phyloP scores from a whole-genome alignment of 2,797 vertebrate species.

The Eulemur coronatus region DNA sequence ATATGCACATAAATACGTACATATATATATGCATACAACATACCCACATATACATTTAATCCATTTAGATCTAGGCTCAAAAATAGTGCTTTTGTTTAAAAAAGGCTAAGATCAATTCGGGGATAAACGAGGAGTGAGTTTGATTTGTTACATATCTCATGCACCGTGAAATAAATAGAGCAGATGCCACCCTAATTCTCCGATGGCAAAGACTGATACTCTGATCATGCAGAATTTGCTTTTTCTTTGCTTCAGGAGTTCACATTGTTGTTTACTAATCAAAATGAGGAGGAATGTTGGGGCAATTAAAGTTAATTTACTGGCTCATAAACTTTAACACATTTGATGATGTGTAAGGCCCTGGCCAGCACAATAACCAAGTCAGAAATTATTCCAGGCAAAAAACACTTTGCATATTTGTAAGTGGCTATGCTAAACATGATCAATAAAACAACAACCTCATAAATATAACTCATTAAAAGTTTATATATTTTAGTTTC shows the following conservation, averaged over 20 bases:
- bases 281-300: neutral
- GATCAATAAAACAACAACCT: neutral
- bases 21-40: neutral
- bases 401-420: neutral
- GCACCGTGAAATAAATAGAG: neutral
- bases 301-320: neutral
- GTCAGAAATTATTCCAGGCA: neutral
- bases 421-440: neutral
- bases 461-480: neutral
- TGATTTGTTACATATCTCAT: neutral
- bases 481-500: neutral
- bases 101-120: neutral
- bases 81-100: neutral
- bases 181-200: neutral
- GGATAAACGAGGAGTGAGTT: neutral
- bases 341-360: neutral
- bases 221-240: neutral
- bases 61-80: neutral
- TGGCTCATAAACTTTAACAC: neutral
- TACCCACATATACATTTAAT: neutral
- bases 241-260: neutral
- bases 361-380: neutral
- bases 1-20: neutral
- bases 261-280: neutral
- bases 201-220: neutral